Conservation (phyloP, 1,140 invertebrate genomes). For the Lepidurus packardi region DNA sequence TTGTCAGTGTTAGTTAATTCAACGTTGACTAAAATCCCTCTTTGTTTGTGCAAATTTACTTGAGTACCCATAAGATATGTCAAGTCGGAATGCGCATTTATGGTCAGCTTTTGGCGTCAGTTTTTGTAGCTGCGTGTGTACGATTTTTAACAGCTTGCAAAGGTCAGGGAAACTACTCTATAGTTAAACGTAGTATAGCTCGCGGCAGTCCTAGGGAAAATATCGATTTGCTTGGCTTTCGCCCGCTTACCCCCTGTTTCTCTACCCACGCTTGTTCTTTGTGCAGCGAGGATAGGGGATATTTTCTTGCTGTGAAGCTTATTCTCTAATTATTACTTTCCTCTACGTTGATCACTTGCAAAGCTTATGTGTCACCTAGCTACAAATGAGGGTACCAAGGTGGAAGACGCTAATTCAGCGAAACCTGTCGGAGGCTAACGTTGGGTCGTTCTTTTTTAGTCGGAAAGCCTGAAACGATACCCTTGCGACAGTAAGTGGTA, state of each 20-base stretch:
- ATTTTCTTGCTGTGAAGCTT: not conserved
- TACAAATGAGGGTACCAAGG: not conserved
- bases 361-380: not conserved
- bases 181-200: not conserved
- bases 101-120: not conserved
- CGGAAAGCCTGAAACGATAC: not conserved
- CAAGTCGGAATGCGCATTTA: too few relatives aligned
- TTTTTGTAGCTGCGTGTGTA: not conserved
- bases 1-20: too few relatives aligned
- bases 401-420: not conserved
- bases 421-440: not conserved
- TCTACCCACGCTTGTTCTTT: constrained; percentile 1
- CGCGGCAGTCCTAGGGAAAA: not conserved
- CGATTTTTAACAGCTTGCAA: not conserved
- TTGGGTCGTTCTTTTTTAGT: not conserved
- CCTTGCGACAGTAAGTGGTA: constrained; percentile 9
- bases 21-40: too few relatives aligned
- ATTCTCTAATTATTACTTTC: not conserved
- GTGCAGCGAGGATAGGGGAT: not conserved
- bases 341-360: not conserved
- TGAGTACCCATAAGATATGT: too few relatives aligned
- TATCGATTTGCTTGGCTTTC: constrained; percentile 15
- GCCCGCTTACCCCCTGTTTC: not conserved
- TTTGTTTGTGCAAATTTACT: too few relatives aligned
- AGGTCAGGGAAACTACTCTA: not conserved